Base-by-base conservation (phyloP, 2,888 invertebrate genomes). In the Drosophila conformis region DNA sequence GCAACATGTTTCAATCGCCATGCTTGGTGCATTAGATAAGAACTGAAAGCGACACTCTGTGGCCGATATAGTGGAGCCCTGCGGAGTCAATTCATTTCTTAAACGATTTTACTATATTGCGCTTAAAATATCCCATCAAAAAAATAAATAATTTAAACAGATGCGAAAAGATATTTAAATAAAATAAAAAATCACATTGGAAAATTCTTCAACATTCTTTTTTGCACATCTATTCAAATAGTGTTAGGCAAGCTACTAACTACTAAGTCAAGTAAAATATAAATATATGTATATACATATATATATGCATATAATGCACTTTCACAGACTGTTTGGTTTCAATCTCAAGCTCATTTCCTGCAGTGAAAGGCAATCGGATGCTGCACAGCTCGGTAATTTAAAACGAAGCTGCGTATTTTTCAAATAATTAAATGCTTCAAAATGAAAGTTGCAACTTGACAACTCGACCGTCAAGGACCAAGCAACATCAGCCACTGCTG, bases 381-480 rank as follows among this genome's bases (percentile, higher is more conserved):
- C 46, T 27, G 31, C 27, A 15, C 40, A n/a, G 33, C 38, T 60
- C 8, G 53, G 78, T 71, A 81, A 83, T 63, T 71, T 60, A 54
- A 81, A 63, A 52, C 66, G 73, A 48, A 33, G 46, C 36, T 58
- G 53, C 65, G 40, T 40, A 73, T 69, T 79, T 73, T 76, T 53
- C 66, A 70, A 69, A 83, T 83, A 83, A 88, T 80, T 83, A 82
- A 83, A 80, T 73, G 76, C 58, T 64, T 54, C 53, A 52, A 79
- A 69, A 54, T 65, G 57, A 64, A 69, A 53, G 53, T 54, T 10
- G 51, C 52, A 60, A 63, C 29, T 49, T 21, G 15, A 49, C 53
- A 67, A 64, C 62, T 36, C 40, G 51, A 68, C 53, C 53, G 13
- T 35, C 62, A 57, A 53, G 35, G 57, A 33, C 35, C 48, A 52